These are phyloP conservation scores for Hetaerina titia DNA, from an alignment of 2,888 invertebrate species.

Conservation along the genomic window DNA sequence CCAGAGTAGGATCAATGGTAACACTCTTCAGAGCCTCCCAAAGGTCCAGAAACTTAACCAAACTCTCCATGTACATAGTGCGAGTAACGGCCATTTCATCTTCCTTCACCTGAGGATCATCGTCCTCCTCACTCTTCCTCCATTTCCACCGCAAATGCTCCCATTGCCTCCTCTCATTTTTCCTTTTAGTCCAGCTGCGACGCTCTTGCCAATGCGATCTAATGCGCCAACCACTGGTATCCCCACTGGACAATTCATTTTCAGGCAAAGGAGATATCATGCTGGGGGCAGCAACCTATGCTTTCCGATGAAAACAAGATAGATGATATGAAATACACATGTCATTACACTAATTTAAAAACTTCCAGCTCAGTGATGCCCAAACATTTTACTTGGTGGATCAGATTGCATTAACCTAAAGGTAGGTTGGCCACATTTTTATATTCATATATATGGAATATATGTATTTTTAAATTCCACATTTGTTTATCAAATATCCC, in stretches of 20 bases:
- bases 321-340: neutral
- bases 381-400: too few relatives aligned
- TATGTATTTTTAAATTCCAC: too few relatives aligned
- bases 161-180: neutral
- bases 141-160: neutral
- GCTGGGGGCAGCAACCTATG: conserved; percentile 46
- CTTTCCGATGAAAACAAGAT: neutral
- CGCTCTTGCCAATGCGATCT: neutral
- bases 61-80: conserved; percentile 32
- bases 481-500: too few relatives aligned
- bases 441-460: too few relatives aligned
- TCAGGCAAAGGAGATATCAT: conserved; percentile 42
- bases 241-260: neutral
- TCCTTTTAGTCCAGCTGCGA: neutral
- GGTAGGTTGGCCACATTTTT: too few relatives aligned
- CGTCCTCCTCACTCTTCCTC: neutral
- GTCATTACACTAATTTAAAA: neutral
- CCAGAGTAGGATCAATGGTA: neutral
- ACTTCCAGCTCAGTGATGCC: too few relatives aligned
- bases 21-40: conserved; percentile 36
- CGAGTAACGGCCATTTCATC: neutral
- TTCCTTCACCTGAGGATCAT: neutral
- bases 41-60: conserved; percentile 33
- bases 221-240: neutral
- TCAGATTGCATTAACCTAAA: too few relatives aligned